Evolutionary conservation across 2,888 invertebrate species (phyloP).

Genomic region (Metallyticus violacea): DNA sequence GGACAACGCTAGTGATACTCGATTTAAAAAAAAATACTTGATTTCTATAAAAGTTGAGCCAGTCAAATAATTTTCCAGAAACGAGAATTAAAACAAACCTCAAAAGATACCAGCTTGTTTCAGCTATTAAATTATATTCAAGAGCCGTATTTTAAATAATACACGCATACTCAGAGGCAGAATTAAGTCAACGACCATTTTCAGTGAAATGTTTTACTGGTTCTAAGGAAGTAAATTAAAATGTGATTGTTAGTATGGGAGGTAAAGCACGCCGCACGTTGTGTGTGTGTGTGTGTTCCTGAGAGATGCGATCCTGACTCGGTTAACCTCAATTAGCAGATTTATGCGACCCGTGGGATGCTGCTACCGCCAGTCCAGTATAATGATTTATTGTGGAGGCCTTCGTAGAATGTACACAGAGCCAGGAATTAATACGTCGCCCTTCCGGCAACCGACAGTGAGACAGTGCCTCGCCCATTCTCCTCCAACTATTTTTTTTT

Average conservation of each 20-base stretch:
- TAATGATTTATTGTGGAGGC: conserved; percentile 9
- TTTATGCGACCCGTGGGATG: conserved; percentile 26
- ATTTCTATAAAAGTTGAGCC: too few relatives aligned
- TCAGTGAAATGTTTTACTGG: neutral
- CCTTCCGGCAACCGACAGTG: neutral
- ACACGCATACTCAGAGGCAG: neutral
- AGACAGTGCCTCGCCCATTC: neutral
- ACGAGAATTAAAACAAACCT: too few relatives aligned
- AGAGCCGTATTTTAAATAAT: neutral
- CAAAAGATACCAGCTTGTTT: neutral
- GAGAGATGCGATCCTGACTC: neutral
- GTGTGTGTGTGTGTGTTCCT: neutral
- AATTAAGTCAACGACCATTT: neutral
- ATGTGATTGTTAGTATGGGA: neutral
- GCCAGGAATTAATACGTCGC: neutral
- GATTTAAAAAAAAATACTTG: too few relatives aligned
- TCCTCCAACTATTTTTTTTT: too few relatives aligned
- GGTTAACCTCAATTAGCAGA: conserved; percentile 32
- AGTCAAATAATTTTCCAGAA: neutral
- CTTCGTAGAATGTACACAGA: neutral
- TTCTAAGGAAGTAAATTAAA: neutral
- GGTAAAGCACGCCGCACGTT: neutral
- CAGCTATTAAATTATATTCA: neutral
- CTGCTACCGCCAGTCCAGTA: neutral
- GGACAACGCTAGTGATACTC: too few relatives aligned